Evolutionary conservation across 2,797 vertebrate genomes (phyloP).

Genomic region (Gymnothorax reevesii): DNA sequence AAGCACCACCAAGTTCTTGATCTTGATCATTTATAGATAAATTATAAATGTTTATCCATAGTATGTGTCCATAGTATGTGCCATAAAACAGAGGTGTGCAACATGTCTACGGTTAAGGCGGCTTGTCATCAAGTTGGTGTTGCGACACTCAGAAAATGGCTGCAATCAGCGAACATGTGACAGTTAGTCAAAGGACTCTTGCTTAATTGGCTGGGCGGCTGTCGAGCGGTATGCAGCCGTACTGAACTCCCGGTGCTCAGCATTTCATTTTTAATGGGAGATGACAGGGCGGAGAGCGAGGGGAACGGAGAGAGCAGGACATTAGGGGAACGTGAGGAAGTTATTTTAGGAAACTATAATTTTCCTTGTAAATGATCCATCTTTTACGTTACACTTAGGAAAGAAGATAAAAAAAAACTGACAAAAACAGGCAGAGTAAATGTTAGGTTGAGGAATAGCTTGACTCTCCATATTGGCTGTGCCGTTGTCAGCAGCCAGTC

Average conservation of each 20-base stretch:
- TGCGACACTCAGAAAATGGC: background rate
- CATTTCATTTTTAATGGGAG: slow-evolving; percentile 48
- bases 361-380: slow-evolving; percentile 47
- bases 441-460: slow-evolving; percentile 6
- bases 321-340: slow-evolving; percentile 29
- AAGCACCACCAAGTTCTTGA: background rate
- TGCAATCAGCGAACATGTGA: background rate
- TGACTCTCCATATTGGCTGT: background rate
- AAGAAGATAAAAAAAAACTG: background rate
- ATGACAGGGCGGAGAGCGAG: slow-evolving; percentile 33
- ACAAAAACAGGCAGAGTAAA: background rate
- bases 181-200: slow-evolving; percentile 22
- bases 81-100: too few species aligned
- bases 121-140: slow-evolving; percentile 21
- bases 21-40: background rate
- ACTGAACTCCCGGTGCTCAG: slow-evolving; percentile 28
- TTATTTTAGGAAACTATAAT: slow-evolving; percentile 50
- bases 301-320: slow-evolving; percentile 26
- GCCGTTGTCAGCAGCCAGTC: background rate
- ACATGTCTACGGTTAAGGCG: background rate
- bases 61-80: background rate
- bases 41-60: background rate
- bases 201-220: slow-evolving; percentile 25
- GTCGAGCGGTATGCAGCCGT: slow-evolving; percentile 15
- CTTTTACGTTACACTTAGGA: slow-evolving; percentile 34